phyloP scores from a whole-genome alignment of 2,113 vertebrate species.

The Arvicanthis niloticus region DNA sequence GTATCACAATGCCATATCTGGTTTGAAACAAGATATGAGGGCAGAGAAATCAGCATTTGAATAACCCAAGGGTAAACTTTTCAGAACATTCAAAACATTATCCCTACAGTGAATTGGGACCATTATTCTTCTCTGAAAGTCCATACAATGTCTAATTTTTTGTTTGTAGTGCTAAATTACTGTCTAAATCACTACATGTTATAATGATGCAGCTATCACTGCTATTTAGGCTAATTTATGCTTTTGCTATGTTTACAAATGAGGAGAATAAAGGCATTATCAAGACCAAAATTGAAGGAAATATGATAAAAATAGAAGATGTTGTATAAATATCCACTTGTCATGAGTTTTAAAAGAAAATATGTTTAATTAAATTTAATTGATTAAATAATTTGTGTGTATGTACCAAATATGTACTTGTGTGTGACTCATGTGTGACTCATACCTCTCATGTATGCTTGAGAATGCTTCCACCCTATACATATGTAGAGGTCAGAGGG shows the following conservation, averaged over 20 bases:
- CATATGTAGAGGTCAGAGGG: background rate
- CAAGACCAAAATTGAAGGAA: background rate
- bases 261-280: background rate
- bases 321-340: background rate
- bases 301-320: background rate
- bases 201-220: background rate
- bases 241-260: background rate
- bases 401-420: background rate
- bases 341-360: background rate
- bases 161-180: background rate
- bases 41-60: no score
- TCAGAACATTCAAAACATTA: no score
- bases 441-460: background rate
- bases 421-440: background rate
- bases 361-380: background rate
- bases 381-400: background rate
- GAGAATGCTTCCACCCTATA: background rate
- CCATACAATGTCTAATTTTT: no score
- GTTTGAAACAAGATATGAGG: no score
- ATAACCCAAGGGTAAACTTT: no score
- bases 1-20: no score
- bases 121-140: background rate
- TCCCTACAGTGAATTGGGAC: background rate
- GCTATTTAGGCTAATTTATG: background rate
- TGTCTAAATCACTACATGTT: background rate